phyloP scores from a whole-genome alignment of 2,797 vertebrate species.

The Anisognathus igniventris region DNA sequence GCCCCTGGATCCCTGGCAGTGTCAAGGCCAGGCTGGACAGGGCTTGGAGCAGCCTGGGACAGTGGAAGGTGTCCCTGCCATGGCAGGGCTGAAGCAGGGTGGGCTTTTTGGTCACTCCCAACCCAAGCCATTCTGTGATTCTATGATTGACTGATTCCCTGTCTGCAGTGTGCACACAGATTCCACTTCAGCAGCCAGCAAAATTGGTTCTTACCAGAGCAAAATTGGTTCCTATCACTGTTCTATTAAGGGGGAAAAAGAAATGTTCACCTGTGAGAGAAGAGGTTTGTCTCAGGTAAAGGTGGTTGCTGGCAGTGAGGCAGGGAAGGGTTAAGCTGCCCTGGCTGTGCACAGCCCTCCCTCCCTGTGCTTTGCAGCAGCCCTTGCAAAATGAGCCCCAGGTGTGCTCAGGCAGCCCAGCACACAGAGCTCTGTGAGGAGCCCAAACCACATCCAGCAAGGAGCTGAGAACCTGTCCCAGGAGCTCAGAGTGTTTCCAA shows the following conservation, averaged over 20 bases:
- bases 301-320: background rate
- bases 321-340: background rate
- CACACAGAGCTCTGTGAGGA: background rate
- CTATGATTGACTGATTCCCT: background rate
- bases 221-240: background rate
- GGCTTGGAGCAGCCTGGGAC: background rate
- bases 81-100: background rate
- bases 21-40: rapidly evolving
- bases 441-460: background rate
- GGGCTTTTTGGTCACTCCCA: background rate
- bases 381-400: background rate
- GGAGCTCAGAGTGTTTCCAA: rapidly evolving
- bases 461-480: background rate
- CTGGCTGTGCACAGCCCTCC: background rate
- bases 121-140: background rate
- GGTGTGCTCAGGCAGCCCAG: background rate
- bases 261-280: background rate
- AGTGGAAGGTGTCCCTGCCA: background rate
- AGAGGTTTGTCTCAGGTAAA: background rate
- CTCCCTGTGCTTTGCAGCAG: background rate
- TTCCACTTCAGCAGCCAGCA: background rate
- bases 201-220: background rate
- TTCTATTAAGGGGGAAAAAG: background rate
- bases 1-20: background rate
- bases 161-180: background rate